A percentile compares a stretch with the other conserved stretches of the same genome.
phyloP scores from a whole-genome alignment of 2,113 vertebrate species.

The Nematolebias whitei region DNA sequence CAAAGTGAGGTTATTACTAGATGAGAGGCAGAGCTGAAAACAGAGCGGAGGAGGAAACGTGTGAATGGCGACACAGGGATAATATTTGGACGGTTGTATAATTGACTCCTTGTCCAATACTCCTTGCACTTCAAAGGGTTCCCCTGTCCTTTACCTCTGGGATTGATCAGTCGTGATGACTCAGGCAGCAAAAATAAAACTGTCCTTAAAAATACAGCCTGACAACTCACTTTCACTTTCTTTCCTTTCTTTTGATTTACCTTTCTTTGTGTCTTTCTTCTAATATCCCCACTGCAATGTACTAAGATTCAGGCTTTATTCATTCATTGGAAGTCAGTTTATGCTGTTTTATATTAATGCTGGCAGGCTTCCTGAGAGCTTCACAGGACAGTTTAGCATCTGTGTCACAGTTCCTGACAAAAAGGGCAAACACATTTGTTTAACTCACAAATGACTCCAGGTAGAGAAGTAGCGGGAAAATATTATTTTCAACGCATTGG shows the following conservation, averaged over 20 bases:
- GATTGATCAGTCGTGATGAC: constrained; percentile 63
- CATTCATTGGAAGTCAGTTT: constrained; percentile 6
- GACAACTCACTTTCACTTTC: constrained; percentile 13
- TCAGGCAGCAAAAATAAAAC: constrained; percentile 59
- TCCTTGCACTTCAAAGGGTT: constrained; percentile 49
- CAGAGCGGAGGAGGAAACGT: constrained; percentile 12
- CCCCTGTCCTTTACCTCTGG: constrained; percentile 25
- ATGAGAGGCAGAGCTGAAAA: constrained; percentile 7
- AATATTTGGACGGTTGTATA: constrained; percentile 60
- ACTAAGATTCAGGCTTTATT: constrained; percentile 12
- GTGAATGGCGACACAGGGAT: constrained; percentile 41
- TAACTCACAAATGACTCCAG: neutral
- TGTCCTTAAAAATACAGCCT: constrained; percentile 48
- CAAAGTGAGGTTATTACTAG: constrained; percentile 17
- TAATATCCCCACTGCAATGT: neutral
- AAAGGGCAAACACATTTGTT: neutral
- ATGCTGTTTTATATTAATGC: neutral
- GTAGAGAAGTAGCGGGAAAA: too few species aligned
- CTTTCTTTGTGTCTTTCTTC: constrained; percentile 5
- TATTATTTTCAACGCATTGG: neutral
- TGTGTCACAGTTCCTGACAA: too few species aligned
- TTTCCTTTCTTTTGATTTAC: constrained; percentile 11
- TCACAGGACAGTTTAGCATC: neutral
- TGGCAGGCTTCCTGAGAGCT: constrained; percentile 33
- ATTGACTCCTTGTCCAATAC: constrained; percentile 67